A percentile compares a stretch with the other conserved stretches of the same genome.
phyloP scores from a whole-genome alignment of 2,797 vertebrate genomes.

The Amazona ochrocephala region DNA sequence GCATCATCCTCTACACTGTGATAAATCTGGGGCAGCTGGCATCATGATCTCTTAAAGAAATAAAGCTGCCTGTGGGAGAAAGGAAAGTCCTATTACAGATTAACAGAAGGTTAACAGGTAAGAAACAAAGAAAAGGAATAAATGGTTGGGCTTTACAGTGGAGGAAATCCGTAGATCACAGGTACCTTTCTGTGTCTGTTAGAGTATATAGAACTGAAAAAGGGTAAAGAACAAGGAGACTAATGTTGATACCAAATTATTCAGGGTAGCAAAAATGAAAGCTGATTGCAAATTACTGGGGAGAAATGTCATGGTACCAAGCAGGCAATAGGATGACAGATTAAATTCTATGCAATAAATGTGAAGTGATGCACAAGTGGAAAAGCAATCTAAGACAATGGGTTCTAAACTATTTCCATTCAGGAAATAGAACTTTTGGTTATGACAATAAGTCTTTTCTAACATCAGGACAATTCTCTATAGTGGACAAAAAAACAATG shows the following conservation, averaged over 20 bases:
- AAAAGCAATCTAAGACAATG: neutral
- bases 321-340: neutral
- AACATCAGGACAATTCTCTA: neutral
- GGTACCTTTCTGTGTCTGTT: neutral
- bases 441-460: neutral
- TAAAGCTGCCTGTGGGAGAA: neutral
- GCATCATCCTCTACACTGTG: neutral
- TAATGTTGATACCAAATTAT: neutral
- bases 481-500: accelerated
- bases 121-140: neutral
- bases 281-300: neutral
- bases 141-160: neutral
- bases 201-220: neutral
- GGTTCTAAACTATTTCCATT: neutral
- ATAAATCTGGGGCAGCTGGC: neutral
- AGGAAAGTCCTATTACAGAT: neutral
- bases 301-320: neutral
- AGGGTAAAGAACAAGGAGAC: neutral
- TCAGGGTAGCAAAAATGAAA: conserved; percentile 5
- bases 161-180: neutral
- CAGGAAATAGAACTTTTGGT: neutral
- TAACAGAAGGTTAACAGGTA: conserved; percentile 4
- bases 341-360: neutral
- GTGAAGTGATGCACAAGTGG: neutral
- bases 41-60: neutral